Conservation (phyloP, 2,113 vertebrate species). For the Balaeniceps rex region DNA sequence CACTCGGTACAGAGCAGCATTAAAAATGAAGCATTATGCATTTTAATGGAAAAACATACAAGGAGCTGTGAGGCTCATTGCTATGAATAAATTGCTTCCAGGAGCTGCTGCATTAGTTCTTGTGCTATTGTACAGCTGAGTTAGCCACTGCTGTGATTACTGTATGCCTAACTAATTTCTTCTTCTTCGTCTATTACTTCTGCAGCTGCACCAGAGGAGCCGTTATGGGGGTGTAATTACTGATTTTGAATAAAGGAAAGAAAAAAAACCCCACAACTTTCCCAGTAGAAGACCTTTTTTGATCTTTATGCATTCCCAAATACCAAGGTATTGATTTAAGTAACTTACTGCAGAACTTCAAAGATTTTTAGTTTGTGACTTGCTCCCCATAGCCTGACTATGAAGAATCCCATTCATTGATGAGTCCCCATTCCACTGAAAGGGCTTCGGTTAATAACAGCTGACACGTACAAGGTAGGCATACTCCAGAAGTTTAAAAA, state of each 20-base stretch:
- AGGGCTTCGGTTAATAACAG: not conserved
- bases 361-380: not conserved
- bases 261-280: not conserved
- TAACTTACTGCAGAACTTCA: not conserved
- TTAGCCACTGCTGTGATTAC: not conserved
- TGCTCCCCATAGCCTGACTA: not conserved
- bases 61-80: not conserved
- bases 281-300: not conserved
- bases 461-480: not conserved
- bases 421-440: not conserved
- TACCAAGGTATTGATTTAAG: not conserved
- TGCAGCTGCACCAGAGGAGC: constrained; percentile 15
- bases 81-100: constrained; percentile 37
- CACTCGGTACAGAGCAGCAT: not conserved
- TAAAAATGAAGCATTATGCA: not conserved
- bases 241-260: constrained; percentile 8
- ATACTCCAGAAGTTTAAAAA: not conserved
- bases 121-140: not conserved
- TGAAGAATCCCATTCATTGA: not conserved
- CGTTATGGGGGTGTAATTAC: constrained; percentile 19
- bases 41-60: not conserved
- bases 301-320: not conserved
- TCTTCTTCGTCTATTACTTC: constrained; percentile 5
- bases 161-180: constrained; percentile 19
- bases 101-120: not conserved